A percentile compares a stretch with the other conserved stretches of the same genome.
Evolutionary conservation across 2,113 vertebrate genomes (phyloP).

Genomic region (Alethe diademata): DNA sequence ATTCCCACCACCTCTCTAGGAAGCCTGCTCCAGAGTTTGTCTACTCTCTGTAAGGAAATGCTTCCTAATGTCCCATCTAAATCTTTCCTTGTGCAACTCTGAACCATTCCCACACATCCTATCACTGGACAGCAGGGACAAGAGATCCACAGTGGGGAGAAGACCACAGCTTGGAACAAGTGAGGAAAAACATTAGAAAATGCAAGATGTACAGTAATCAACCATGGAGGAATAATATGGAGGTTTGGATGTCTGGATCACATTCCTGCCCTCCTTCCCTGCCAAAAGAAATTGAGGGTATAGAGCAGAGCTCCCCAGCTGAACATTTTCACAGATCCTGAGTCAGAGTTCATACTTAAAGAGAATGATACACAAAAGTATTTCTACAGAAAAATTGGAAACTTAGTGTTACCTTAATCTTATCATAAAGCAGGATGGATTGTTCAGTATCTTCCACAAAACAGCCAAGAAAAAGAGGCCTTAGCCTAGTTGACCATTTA

Average conservation of each 20-base stretch:
- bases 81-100: not conserved
- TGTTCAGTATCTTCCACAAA: not conserved
- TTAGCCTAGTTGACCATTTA: not conserved
- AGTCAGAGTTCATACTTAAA: not conserved
- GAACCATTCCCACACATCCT: rapidly evolving
- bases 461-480: not conserved
- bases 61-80: not conserved
- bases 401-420: not conserved
- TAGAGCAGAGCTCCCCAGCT: not conserved
- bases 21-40: not conserved
- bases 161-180: not conserved
- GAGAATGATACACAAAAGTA: not conserved
- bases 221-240: not conserved
- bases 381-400: not conserved
- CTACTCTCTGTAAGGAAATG: not conserved
- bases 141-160: not conserved
- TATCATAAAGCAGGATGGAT: not conserved
- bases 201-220: not conserved
- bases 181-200: not conserved
- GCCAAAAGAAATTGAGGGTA: not conserved
- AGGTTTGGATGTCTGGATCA: not conserved
- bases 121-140: not conserved
- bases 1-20: not conserved
- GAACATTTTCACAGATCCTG: not conserved
- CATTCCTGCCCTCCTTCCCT: not conserved